Conservation (phyloP, 2,113 vertebrate species). For the Pungitius pungitius region DNA sequence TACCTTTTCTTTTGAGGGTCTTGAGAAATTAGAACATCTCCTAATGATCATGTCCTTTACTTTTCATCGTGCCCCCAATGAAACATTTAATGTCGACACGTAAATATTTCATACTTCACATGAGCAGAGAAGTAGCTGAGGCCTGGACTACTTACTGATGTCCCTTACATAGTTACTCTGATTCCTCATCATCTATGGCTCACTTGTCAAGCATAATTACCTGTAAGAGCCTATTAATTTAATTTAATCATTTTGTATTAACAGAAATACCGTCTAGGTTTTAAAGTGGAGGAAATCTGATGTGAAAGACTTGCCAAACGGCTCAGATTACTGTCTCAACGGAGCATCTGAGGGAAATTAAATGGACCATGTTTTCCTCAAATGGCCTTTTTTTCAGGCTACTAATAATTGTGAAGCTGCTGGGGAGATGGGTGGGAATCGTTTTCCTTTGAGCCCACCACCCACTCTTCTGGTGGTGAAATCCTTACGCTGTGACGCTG, state of each 20-base stretch:
- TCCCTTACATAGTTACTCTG: slow-evolving; percentile 40
- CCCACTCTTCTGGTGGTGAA: slow-evolving; percentile 58
- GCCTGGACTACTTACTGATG: slow-evolving; percentile 39
- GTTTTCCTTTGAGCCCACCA: slow-evolving; percentile 38
- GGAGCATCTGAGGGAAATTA: neutral
- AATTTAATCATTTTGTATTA: slow-evolving; percentile 35
- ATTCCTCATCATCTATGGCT: slow-evolving; percentile 50
- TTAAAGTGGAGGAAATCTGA: neutral
- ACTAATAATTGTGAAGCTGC: slow-evolving; percentile 26
- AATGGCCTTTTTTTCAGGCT: slow-evolving; percentile 2
- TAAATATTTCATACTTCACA: slow-evolving; percentile 73
- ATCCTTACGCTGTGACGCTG: slow-evolving; percentile 42
- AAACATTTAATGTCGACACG: slow-evolving; percentile 68
- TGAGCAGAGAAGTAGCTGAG: slow-evolving; percentile 50
- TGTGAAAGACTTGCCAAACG: neutral
- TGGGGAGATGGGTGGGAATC: slow-evolving; percentile 53
- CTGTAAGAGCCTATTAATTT: slow-evolving; percentile 43
- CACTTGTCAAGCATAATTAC: slow-evolving; percentile 45
- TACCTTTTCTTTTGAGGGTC: neutral
- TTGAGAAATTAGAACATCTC: slow-evolving; percentile 14
- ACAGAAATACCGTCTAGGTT: slow-evolving; percentile 32
- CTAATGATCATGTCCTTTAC: slow-evolving; percentile 43
- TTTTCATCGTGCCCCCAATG: slow-evolving; percentile 65
- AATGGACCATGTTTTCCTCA: neutral
- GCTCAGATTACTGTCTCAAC: neutral